Percentiles rank a stretch among this genome's conserved stretches.
Evolutionary conservation across 2,888 invertebrate species (phyloP).

Genomic region (Drosophila affinis): DNA sequence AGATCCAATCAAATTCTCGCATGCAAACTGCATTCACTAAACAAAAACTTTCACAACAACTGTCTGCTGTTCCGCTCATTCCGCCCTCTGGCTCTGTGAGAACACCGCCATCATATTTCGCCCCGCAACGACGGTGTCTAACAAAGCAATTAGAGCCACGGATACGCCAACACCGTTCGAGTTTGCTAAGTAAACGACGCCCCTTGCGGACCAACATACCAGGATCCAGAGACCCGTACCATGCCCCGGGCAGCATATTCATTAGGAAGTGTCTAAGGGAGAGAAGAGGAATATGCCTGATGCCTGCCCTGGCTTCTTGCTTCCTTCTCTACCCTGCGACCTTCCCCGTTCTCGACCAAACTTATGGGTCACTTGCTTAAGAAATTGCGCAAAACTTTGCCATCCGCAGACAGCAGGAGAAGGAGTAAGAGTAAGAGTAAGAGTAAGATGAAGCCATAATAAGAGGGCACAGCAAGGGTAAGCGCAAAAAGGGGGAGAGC

Average conservation of each 20-base stretch:
- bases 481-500: neutral
- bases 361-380: conserved; percentile 70
- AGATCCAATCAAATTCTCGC: conserved; percentile 15
- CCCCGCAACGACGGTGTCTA: conserved; percentile 58
- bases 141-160: conserved; percentile 74
- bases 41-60: conserved; percentile 39
- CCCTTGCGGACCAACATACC: conserved; percentile 17
- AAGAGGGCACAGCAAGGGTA: conserved; percentile 6
- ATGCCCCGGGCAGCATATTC: conserved; percentile 69
- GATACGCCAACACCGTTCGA: conserved; percentile 62
- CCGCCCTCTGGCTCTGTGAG: neutral
- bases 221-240: neutral
- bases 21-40: conserved; percentile 9
- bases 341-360: conserved; percentile 44
- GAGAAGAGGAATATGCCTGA: conserved; percentile 8
- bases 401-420: conserved; percentile 34
- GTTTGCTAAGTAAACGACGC: conserved; percentile 72
- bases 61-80: conserved; percentile 2
- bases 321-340: conserved; percentile 9
- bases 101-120: conserved; percentile 64
- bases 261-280: conserved; percentile 52
- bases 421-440: neutral
- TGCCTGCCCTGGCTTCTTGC: conserved; percentile 3
- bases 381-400: conserved; percentile 63
- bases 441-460: neutral